A percentile compares a stretch with the other conserved stretches of the same genome.
These are phyloP conservation scores for Tolypeutes matacus DNA, from an alignment of 2,797 vertebrate genomes.

Conservation along the genomic window DNA sequence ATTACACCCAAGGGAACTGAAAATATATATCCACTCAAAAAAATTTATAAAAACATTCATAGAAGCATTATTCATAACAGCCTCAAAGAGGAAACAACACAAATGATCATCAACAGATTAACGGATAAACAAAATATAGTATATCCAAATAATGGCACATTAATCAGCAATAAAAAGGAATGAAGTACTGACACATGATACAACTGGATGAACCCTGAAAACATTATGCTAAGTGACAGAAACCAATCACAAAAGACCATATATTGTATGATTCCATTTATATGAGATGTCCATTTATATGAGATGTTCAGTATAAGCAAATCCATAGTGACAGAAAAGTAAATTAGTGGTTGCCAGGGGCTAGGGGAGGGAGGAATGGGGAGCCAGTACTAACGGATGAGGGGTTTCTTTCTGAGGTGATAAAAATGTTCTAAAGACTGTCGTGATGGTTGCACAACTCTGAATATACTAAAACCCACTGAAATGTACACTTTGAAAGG, in stretches of 20 bases:
- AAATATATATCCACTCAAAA: not conserved
- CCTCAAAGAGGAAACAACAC: not conserved
- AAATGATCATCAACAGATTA: slow-evolving; percentile 28
- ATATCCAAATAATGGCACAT: not conserved
- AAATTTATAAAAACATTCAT: not conserved
- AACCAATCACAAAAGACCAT: not conserved
- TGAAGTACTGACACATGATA: not conserved
- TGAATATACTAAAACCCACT: not conserved
- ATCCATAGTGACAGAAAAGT: not conserved
- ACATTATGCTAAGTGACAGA: not conserved
- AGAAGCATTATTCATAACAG: not conserved
- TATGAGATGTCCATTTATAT: not conserved
- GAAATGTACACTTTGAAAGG: not conserved
- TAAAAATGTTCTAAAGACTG: not conserved
- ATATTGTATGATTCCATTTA: not conserved
- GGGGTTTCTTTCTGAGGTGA: not conserved
- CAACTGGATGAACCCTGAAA: not conserved
- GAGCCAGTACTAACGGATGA: not conserved
- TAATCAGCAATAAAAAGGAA: slow-evolving; percentile 35
- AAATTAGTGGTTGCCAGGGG: not conserved
- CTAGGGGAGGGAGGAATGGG: not conserved
- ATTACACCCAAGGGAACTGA: not conserved
- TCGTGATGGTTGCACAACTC: not conserved
- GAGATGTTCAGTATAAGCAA: too few relatives aligned
- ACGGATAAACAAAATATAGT: not conserved